phyloP scores from a whole-genome alignment of 1,140 invertebrate species.

The Drosophila punjabiensis region DNA sequence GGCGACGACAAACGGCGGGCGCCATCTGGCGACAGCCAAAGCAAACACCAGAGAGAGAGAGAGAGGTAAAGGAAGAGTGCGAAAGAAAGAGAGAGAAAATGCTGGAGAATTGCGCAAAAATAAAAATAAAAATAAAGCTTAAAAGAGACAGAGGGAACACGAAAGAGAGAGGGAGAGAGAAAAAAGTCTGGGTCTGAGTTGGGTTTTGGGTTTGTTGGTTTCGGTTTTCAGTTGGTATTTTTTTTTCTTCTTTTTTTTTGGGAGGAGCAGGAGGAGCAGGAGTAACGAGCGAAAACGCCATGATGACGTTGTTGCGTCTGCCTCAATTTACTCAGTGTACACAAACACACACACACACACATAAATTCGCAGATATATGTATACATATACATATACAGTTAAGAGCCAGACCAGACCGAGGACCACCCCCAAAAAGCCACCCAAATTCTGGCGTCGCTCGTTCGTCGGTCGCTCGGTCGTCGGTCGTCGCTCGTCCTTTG shows the following conservation, averaged over 20 bases:
- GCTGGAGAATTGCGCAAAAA: slow-evolving; percentile 55
- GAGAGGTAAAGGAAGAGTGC: background rate
- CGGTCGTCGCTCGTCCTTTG: slow-evolving; percentile 28
- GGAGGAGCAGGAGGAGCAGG: slow-evolving; percentile 5
- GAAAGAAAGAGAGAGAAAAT: slow-evolving; percentile 1
- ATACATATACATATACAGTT: slow-evolving; percentile 14
- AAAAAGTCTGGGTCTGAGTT: slow-evolving; percentile 38
- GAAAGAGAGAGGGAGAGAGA: background rate
- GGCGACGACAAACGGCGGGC: slow-evolving; percentile 19
- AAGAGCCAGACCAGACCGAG: slow-evolving; percentile 59
- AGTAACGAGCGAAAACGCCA: slow-evolving; percentile 39
- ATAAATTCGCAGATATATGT: slow-evolving; percentile 9
- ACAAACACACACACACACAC: background rate
- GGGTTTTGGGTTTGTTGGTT: slow-evolving; percentile 47
- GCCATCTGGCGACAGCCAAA: slow-evolving; percentile 69
- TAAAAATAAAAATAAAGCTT: slow-evolving; percentile 59
- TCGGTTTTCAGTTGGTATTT: slow-evolving; percentile 52
- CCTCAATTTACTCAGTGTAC: slow-evolving; percentile 36
- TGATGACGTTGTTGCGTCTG: slow-evolving; percentile 58
- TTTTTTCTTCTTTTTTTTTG: slow-evolving; percentile 19
- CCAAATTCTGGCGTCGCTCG: slow-evolving; percentile 42
- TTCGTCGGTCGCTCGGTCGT: slow-evolving; percentile 7
- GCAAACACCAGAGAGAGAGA: slow-evolving; percentile 18
- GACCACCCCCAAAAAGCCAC: slow-evolving; percentile 31
- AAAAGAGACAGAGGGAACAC: slow-evolving; percentile 14